phyloP scores from a whole-genome alignment of 1,140 invertebrate species.

The Drosophila melanica region DNA sequence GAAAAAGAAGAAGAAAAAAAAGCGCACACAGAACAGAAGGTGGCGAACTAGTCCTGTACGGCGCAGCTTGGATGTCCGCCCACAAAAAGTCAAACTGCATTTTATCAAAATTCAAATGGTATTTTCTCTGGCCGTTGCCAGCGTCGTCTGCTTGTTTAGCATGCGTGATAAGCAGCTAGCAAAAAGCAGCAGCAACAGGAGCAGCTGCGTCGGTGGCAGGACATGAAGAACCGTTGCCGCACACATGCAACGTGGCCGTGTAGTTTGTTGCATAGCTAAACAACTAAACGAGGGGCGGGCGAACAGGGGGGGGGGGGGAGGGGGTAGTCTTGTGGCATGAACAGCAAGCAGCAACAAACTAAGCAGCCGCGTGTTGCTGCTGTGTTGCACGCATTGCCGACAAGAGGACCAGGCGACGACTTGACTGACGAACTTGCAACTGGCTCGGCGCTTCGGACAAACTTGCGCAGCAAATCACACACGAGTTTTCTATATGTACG shows the following conservation, averaged over 20 bases:
- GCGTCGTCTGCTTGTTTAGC: slow-evolving; percentile 68
- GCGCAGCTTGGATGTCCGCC: slow-evolving; percentile 9
- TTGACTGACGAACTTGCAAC: slow-evolving; percentile 34
- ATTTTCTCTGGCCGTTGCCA: slow-evolving; percentile 58
- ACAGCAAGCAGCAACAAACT: slow-evolving; percentile 35
- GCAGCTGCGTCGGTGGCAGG: slow-evolving; percentile 38
- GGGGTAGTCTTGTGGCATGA: slow-evolving; percentile 15
- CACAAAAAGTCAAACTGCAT: slow-evolving; percentile 72
- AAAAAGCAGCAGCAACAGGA: slow-evolving; percentile 51
- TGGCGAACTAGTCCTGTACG: slow-evolving; percentile 1
- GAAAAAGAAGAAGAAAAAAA: not conserved
- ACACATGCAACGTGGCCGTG: slow-evolving; percentile 46
- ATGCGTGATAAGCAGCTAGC: slow-evolving; percentile 76
- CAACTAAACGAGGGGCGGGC: slow-evolving; percentile 10
- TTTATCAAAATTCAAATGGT: slow-evolving; percentile 81
- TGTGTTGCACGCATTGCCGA: slow-evolving; percentile 16
- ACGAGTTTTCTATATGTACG: slow-evolving; percentile 46
- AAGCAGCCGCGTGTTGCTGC: slow-evolving; percentile 38
- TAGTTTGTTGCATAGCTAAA: slow-evolving; percentile 60
- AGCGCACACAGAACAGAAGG: not conserved
- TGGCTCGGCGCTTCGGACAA: slow-evolving; percentile 38
- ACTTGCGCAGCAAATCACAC: slow-evolving; percentile 53
- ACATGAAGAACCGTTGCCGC: slow-evolving; percentile 44
- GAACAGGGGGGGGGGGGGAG: slow-evolving; percentile 6
- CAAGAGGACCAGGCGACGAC: slow-evolving; percentile 14